A percentile compares a stretch with the other conserved stretches of the same genome.
These are phyloP conservation scores for Yponomeuta sedellus DNA, from an alignment of 2,888 invertebrate genomes.

Conservation along the genomic window DNA sequence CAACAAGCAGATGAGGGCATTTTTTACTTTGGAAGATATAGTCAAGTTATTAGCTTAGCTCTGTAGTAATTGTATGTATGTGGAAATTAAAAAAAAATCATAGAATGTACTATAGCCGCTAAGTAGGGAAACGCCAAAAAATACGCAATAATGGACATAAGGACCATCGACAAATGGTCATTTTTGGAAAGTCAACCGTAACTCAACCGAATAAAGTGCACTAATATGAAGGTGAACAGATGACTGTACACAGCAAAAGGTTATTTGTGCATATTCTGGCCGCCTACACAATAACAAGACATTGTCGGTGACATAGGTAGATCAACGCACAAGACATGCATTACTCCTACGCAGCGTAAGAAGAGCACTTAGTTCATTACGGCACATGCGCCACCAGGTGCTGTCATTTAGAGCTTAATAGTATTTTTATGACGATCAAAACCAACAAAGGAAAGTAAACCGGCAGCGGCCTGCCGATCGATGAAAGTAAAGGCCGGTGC, in stretches of 20 bases:
- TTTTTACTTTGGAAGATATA: not conserved
- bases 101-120: no score
- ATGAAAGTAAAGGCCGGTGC: slow-evolving; percentile 74
- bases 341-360: not conserved
- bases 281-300: not conserved
- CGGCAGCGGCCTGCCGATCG: slow-evolving; percentile 63
- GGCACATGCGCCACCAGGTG: not conserved
- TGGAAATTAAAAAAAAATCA: no score
- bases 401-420: slow-evolving; percentile 5
- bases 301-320: not conserved
- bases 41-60: not conserved
- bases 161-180: no score
- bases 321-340: not conserved
- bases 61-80: no score
- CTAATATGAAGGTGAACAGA: no score
- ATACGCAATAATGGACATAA: no score
- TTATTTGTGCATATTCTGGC: no score
- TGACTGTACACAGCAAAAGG: no score
- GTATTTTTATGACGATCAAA: slow-evolving; percentile 28
- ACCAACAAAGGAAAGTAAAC: slow-evolving; percentile 75
- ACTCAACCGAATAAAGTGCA: no score
- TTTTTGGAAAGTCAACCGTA: no score
- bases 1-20: not conserved
- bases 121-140: no score
- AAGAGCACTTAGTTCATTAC: not conserved